phyloP scores from a whole-genome alignment of 2,113 vertebrate species.

The Sinocyclocheilus maitianheensis region DNA sequence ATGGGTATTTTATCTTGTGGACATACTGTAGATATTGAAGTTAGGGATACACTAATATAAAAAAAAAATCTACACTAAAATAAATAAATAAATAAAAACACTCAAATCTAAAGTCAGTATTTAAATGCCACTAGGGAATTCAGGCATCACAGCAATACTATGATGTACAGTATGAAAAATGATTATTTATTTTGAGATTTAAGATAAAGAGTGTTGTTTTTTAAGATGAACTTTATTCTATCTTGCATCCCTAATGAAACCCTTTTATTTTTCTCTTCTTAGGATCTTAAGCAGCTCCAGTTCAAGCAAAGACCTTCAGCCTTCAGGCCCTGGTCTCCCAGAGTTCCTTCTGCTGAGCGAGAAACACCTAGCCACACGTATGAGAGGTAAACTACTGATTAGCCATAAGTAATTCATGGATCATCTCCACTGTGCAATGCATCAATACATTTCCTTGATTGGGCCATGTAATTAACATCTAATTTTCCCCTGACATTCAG shows the following conservation, averaged over 20 bases:
- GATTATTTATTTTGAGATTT: too few relatives aligned
- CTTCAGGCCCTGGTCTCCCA: conserved; percentile 78
- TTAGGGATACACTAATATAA: too few relatives aligned
- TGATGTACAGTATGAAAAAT: too few relatives aligned
- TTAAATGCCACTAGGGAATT: too few relatives aligned
- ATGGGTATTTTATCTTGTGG: too few relatives aligned
- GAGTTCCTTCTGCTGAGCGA: conserved; percentile 64
- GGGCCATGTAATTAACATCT: background rate
- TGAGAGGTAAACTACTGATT: conserved; percentile 64
- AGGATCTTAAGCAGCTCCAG: conserved; percentile 76
- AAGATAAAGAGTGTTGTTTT: too few relatives aligned
- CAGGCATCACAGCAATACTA: too few relatives aligned
- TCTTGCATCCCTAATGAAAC: background rate
- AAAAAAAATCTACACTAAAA: too few relatives aligned
- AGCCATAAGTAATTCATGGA: background rate
- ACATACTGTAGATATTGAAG: too few relatives aligned
- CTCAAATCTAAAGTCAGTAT: too few relatives aligned
- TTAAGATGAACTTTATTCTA: too few relatives aligned
- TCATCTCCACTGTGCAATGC: background rate
- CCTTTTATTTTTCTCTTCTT: conserved; percentile 17
- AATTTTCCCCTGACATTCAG: conserved; percentile 51
- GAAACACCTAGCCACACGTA: conserved; percentile 63
- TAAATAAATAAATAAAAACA: too few relatives aligned
- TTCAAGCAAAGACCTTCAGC: conserved; percentile 77
- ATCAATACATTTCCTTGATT: background rate